phyloP scores from a whole-genome alignment of 2,888 invertebrate genomes.

The Sinohyriopsis cumingii region DNA sequence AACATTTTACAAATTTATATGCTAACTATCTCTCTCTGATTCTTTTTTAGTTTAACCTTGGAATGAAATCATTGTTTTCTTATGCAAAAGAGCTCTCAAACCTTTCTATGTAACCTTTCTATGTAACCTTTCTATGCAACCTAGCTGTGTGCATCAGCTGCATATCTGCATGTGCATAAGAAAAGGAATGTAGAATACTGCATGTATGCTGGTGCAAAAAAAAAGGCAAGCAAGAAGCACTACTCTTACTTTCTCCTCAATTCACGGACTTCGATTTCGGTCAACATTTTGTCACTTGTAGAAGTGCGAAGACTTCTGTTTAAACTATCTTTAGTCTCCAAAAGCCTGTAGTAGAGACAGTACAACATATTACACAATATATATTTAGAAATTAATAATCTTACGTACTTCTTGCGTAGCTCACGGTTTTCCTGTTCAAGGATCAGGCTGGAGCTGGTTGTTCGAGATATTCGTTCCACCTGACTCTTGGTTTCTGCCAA shows the following conservation, averaged over 20 bases:
- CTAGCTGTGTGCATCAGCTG: too few species aligned
- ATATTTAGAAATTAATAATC: conserved; percentile 14
- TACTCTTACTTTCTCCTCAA: conserved; percentile 66
- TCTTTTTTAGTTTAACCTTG: too few species aligned
- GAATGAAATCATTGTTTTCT: too few species aligned
- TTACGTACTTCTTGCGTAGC: conserved; percentile 61
- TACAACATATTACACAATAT: conserved; percentile 9
- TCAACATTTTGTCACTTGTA: conserved; percentile 69
- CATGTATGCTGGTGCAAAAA: conserved; percentile 23
- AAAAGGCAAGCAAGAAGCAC: conserved; percentile 23
- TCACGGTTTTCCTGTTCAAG: conserved; percentile 61
- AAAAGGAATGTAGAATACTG: too few species aligned
- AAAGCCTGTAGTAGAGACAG: conserved; percentile 52
- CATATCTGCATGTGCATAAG: too few species aligned
- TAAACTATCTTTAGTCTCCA: conserved; percentile 65
- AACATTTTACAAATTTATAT: too few species aligned
- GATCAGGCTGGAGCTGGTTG: conserved; percentile 57
- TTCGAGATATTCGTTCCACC: conserved; percentile 36
- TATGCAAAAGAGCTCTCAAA: too few species aligned
- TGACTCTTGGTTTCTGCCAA: conserved; percentile 58
- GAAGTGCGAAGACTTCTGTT: conserved; percentile 61
- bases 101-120: too few species aligned
- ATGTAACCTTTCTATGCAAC: too few species aligned
- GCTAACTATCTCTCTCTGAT: too few species aligned
- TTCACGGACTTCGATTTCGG: conserved; percentile 65